Conservation (phyloP, 2,888 invertebrate genomes). For the Noctua comes region DNA sequence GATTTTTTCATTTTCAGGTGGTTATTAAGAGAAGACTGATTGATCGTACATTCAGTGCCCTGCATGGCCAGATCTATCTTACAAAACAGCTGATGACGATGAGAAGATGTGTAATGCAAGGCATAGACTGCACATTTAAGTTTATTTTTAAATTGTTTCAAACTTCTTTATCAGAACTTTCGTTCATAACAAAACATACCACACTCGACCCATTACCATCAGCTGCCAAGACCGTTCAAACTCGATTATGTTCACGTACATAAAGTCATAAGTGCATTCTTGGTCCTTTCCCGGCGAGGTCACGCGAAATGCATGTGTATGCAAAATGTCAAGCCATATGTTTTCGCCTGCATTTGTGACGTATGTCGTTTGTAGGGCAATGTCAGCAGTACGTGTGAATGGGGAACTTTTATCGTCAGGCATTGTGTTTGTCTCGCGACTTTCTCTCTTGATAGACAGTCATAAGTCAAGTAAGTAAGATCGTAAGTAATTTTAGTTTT, state of each 20-base stretch:
- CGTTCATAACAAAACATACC: background rate
- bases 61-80: background rate
- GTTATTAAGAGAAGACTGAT: background rate
- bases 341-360: constrained; percentile 41
- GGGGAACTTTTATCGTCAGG: constrained; percentile 50
- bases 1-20: background rate
- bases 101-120: background rate
- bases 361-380: constrained; percentile 71
- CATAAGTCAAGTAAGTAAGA: background rate
- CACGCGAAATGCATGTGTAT: constrained; percentile 45
- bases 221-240: constrained; percentile 26
- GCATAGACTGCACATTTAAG: background rate
- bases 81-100: background rate
- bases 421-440: constrained; percentile 29
- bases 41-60: background rate
- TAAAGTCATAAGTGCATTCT: constrained; percentile 44
- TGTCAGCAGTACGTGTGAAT: constrained; percentile 74
- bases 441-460: constrained; percentile 4
- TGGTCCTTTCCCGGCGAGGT: constrained; percentile 53
- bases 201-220: background rate
- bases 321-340: constrained; percentile 66
- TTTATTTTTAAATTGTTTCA: background rate
- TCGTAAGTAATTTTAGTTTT: background rate
- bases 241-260: constrained; percentile 47
- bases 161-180: background rate